Percentiles rank a stretch among this genome's conserved stretches.
Conservation (phyloP, 2,113 vertebrate genomes). For the Mesocricetus auratus region DNA sequence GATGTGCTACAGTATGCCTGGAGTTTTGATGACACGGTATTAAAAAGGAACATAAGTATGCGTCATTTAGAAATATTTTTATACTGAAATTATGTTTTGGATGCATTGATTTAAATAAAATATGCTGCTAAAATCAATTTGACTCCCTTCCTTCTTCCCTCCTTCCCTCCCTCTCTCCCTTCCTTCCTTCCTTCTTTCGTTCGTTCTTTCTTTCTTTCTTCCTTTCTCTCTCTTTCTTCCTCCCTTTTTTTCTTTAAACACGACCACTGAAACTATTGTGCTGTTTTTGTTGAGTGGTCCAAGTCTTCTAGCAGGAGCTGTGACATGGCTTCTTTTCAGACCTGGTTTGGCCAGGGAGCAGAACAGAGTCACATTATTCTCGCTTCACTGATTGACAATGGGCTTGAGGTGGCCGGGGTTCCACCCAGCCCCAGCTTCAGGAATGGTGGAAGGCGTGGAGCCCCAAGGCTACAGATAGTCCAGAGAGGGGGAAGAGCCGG, state of each 20-base stretch:
- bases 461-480: accelerated
- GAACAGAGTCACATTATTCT: neutral
- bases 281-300: neutral
- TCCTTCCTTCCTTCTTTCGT: too few species aligned
- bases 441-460: neutral
- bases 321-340: neutral
- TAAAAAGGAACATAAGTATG: neutral
- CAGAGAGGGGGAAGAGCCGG: too few species aligned
- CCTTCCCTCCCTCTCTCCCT: neutral
- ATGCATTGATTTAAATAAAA: neutral
- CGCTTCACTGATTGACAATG: accelerated
- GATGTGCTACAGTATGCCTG: neutral
- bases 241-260: neutral
- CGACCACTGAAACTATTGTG: too few species aligned
- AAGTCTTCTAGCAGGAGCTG: neutral
- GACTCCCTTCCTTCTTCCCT: neutral
- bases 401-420: neutral
- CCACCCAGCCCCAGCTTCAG: too few species aligned
- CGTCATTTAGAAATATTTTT: neutral
- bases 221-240: neutral
- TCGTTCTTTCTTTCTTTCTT: accelerated
- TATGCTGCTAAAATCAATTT: neutral
- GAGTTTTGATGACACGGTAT: neutral
- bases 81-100: neutral
- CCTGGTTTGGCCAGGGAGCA: too few species aligned